A percentile compares a stretch with the other conserved stretches of the same genome.
These are phyloP conservation scores for Drosophila colorata DNA, from an alignment of 2,888 invertebrate genomes.

Conservation along the genomic window DNA sequence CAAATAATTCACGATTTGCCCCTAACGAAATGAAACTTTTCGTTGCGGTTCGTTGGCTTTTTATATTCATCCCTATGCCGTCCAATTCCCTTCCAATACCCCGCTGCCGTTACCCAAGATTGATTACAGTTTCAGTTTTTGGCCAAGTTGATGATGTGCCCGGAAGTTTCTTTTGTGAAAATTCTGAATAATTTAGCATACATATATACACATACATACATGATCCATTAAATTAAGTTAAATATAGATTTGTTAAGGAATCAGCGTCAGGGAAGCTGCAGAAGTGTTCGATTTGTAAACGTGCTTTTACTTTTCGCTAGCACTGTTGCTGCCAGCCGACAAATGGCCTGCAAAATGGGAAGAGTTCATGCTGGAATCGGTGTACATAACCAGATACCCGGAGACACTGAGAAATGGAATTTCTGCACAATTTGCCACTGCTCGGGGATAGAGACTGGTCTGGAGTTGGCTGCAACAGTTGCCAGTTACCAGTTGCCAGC, in stretches of 20 bases:
- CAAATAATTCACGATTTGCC: conserved; percentile 62
- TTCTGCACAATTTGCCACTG: conserved; percentile 75
- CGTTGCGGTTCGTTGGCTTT: conserved; percentile 52
- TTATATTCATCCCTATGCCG: conserved; percentile 1
- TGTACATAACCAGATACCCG: not conserved
- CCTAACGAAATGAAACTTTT: conserved; percentile 50
- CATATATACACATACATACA: conserved; percentile 6
- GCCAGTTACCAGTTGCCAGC: conserved; percentile 7
- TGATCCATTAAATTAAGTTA: conserved; percentile 39
- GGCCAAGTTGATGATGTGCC: conserved; percentile 44
- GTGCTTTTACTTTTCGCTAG: conserved; percentile 20
- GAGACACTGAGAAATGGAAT: conserved; percentile 69
- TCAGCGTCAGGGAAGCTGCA: not conserved
- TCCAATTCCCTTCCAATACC: too few species aligned
- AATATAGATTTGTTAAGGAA: conserved; percentile 12
- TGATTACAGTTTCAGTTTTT: conserved; percentile 53
- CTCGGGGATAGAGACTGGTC: conserved; percentile 34
- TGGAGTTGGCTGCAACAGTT: conserved; percentile 9
- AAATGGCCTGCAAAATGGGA: not conserved
- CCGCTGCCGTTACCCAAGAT: conserved; percentile 33
- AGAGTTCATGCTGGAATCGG: not conserved
- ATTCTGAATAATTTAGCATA: conserved; percentile 37
- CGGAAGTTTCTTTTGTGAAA: conserved; percentile 31
- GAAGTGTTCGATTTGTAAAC: not conserved
- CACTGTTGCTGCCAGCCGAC: conserved; percentile 33